Conservation (phyloP, 1,140 invertebrate species). For the Drosophila teissieri region DNA sequence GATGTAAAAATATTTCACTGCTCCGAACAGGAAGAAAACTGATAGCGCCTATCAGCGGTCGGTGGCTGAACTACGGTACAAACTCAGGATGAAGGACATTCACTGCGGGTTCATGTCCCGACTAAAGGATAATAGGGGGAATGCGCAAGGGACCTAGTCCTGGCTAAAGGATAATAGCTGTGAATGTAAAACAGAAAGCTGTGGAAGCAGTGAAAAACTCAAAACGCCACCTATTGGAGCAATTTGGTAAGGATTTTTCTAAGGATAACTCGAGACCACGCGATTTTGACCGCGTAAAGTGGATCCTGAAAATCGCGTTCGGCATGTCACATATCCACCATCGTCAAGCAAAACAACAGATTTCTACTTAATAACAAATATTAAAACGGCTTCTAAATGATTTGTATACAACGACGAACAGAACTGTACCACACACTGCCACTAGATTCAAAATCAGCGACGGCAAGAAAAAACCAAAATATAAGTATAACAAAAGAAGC, state of each 20-base stretch:
- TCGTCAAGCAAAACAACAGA: slow-evolving; percentile 10
- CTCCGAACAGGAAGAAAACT: neutral
- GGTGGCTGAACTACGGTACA: slow-evolving; percentile 9
- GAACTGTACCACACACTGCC: slow-evolving; percentile 38
- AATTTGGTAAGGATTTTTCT: neutral
- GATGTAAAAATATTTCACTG: neutral
- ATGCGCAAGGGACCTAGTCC: neutral
- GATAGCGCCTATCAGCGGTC: slow-evolving; percentile 20
- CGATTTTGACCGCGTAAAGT: no score
- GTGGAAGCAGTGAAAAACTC: neutral
- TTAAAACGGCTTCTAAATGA: slow-evolving; percentile 27
- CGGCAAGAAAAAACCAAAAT: slow-evolving; percentile 27
- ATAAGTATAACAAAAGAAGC: slow-evolving; percentile 2
- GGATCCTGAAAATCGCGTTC: neutral
- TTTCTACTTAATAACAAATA: slow-evolving; percentile 20
- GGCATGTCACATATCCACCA: slow-evolving; percentile 11
- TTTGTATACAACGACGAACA: slow-evolving; percentile 21
- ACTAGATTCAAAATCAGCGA: slow-evolving; percentile 11
- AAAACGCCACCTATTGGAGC: neutral
- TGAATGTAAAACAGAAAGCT: neutral
- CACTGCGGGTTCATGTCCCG: slow-evolving; percentile 2
- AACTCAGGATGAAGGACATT: slow-evolving; percentile 25
- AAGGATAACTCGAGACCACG: neutral
- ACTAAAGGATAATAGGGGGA: slow-evolving; percentile 23
- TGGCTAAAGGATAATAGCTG: neutral